Conservation (phyloP, 2,888 invertebrate species). For the Apodemia duryi region DNA sequence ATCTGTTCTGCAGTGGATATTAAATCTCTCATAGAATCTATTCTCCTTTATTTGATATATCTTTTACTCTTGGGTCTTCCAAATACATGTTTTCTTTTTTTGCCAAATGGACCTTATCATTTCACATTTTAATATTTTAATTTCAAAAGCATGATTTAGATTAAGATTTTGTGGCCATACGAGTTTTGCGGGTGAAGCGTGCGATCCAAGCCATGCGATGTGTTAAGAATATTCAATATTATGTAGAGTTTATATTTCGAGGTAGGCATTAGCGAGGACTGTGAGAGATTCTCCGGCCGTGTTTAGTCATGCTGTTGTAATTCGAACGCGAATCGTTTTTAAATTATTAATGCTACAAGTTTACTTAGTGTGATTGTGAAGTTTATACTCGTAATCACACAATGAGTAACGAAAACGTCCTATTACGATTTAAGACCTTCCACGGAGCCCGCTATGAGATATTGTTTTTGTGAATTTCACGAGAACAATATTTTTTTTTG, state of each 20-base stretch:
- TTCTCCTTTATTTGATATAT: no score
- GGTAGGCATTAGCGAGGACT: slow-evolving; percentile 35
- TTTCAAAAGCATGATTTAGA: no score
- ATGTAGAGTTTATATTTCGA: slow-evolving; percentile 29
- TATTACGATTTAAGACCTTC: no score
- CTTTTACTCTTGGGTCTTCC: no score
- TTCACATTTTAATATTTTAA: no score
- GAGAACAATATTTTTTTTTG: no score
- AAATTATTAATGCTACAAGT: slow-evolving; percentile 49
- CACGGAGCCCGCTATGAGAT: no score
- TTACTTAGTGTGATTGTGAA: background rate
- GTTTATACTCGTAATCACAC: background rate
- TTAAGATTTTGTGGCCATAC: background rate
- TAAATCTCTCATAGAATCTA: no score
- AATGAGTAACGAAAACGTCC: slow-evolving; percentile 24
- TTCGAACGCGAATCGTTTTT: slow-evolving; percentile 57
- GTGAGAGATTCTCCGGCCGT: slow-evolving; percentile 34
- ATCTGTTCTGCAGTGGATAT: no score
- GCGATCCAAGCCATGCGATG: slow-evolving; percentile 23
- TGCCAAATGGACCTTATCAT: no score
- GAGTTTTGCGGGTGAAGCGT: slow-evolving; percentile 4
- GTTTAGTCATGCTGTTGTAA: slow-evolving; percentile 69
- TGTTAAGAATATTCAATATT: slow-evolving; percentile 27
- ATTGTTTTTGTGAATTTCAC: no score
- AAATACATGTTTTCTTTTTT: no score